Conservation (phyloP, 2,888 invertebrate species). For the Heliconius cydno region DNA sequence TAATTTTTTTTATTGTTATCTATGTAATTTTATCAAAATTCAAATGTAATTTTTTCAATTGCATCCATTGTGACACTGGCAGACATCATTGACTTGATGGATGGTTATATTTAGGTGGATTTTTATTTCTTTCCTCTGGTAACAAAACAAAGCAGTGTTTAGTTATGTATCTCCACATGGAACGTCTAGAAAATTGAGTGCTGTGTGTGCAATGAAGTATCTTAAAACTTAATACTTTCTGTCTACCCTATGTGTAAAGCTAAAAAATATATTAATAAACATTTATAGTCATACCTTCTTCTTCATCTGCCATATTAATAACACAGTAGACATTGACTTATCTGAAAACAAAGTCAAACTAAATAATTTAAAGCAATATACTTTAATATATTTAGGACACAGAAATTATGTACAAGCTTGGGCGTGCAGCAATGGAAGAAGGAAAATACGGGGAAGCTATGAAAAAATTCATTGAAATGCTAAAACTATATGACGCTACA, state of each 20-base stretch:
- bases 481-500: conserved; percentile 86
- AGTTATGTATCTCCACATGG: too few species aligned
- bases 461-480: conserved; percentile 85
- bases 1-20: not conserved
- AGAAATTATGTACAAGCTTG: conserved; percentile 86
- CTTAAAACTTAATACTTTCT: not conserved
- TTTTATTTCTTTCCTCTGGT: too few species aligned
- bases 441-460: conserved; percentile 86
- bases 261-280: not conserved
- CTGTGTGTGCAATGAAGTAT: not conserved
- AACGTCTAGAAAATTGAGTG: too few species aligned
- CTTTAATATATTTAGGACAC: conserved; percentile 82
- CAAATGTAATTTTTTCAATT: too few species aligned
- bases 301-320: conserved; percentile 70
- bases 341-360: conserved; percentile 8
- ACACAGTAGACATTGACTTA: not conserved
- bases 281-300: conserved; percentile 58
- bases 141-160: too few species aligned
- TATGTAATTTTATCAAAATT: too few species aligned
- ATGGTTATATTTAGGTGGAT: too few species aligned
- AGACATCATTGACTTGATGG: too few species aligned
- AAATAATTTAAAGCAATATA: conserved; percentile 11
- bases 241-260: not conserved
- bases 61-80: too few species aligned
- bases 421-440: conserved; percentile 83